phyloP scores from a whole-genome alignment of 2,113 vertebrate genomes.

The Lophotis ruficrista region DNA sequence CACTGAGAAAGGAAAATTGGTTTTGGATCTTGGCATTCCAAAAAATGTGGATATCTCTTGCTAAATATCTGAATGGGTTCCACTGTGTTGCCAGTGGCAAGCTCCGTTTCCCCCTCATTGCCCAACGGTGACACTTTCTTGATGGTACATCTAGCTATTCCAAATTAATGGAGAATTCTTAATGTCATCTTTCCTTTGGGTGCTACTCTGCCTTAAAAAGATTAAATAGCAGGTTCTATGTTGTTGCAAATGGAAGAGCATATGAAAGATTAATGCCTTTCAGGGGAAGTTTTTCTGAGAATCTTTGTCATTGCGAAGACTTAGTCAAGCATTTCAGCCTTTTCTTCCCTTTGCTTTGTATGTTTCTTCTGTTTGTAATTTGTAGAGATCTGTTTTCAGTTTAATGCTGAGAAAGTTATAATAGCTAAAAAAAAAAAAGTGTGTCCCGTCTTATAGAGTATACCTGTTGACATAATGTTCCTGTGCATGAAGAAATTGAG shows the following conservation, averaged over 20 bases:
- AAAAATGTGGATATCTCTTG: background rate
- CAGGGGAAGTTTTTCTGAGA: background rate
- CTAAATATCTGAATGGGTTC: background rate
- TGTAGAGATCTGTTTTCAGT: background rate
- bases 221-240: background rate
- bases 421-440: background rate
- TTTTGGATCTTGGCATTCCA: background rate
- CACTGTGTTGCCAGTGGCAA: background rate
- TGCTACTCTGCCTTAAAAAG: background rate
- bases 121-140: background rate
- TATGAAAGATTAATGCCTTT: background rate
- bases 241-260: background rate
- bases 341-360: background rate
- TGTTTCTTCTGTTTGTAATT: background rate
- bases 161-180: background rate
- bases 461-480: background rate
- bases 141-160: background rate
- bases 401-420: background rate
- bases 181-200: background rate
- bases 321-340: background rate
- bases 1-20: background rate
- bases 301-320: background rate
- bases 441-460: accelerated
- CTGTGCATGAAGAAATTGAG: background rate
- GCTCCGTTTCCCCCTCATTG: accelerated